A percentile compares a stretch with the other conserved stretches of the same genome.
phyloP scores from a whole-genome alignment of 2,113 vertebrate species.

The Pollimyrus isidori region DNA sequence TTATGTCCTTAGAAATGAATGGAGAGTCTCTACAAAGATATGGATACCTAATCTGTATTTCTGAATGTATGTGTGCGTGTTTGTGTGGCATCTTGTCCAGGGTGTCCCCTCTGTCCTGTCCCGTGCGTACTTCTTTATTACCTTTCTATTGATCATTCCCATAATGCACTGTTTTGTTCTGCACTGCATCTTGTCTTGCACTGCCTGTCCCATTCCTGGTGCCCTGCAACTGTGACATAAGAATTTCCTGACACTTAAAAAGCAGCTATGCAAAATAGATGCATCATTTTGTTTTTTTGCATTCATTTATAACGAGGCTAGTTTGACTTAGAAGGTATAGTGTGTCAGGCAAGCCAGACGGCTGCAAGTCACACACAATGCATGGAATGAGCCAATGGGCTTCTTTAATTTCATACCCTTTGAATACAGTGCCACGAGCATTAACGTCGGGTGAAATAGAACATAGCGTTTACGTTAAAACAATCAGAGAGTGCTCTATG shows the following conservation, averaged over 20 bases:
- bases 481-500: neutral
- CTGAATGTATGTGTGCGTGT: neutral
- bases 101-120: neutral
- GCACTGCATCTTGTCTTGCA: neutral
- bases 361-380: neutral
- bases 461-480: neutral
- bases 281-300: neutral
- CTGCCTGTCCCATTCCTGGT: neutral
- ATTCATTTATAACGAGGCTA: neutral
- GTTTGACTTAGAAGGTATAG: neutral
- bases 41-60: neutral
- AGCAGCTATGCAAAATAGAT: neutral
- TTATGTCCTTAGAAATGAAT: neutral
- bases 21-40: neutral
- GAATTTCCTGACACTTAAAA: neutral
- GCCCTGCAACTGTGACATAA: neutral
- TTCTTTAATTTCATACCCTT: neutral
- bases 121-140: neutral
- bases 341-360: neutral
- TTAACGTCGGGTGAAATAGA: neutral
- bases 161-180: neutral
- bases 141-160: neutral
- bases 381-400: neutral
- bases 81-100: neutral
- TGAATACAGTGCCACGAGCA: neutral